Percentiles rank a stretch among this genome's conserved stretches.
These are phyloP conservation scores for Danaus chrysippus DNA, from an alignment of 2,888 invertebrate genomes.

Conservation along the genomic window DNA sequence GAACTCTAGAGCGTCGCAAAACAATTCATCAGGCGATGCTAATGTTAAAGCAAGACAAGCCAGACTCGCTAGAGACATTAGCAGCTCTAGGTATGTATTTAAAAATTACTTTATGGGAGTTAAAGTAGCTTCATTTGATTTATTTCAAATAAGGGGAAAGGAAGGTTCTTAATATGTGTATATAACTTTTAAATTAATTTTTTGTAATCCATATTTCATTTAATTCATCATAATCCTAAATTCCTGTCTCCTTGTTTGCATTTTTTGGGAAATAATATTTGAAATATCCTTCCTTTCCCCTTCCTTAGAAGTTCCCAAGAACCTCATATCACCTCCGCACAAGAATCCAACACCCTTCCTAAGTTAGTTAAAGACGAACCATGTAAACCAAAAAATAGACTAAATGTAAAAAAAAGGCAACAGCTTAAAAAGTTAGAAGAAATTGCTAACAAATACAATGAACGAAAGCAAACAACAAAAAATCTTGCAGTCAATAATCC, in stretches of 20 bases:
- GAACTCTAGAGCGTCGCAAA: conserved; percentile 53
- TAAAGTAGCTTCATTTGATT: conserved; percentile 17
- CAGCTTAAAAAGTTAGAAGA: conserved; percentile 67
- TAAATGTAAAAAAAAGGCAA: conserved; percentile 54
- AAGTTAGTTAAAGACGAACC: conserved; percentile 44
- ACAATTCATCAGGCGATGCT: conserved; percentile 61
- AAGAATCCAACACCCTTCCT: conserved; percentile 54
- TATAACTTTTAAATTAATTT: conserved; percentile 32
- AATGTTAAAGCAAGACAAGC: conserved; percentile 71
- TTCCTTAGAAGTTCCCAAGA: conserved; percentile 61
- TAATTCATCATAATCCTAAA: conserved; percentile 2
- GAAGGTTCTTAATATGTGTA: conserved; percentile 47
- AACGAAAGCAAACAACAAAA: conserved; percentile 44
- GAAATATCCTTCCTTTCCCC: conserved; percentile 69
- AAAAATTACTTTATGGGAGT: conserved; percentile 10
- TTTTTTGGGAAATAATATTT: conserved; percentile 30
- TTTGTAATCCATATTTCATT: conserved; percentile 28
- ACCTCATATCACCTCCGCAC: conserved; percentile 44
- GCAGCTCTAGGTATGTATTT: conserved; percentile 60
- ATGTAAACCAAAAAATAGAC: conserved; percentile 45
- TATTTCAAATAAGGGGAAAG: conserved; percentile 76
- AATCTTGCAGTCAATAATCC: conserved; percentile 28
- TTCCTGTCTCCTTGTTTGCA: conserved; percentile 78
- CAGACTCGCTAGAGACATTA: conserved; percentile 66
- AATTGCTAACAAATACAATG: conserved; percentile 58